Conservation (phyloP, 2,797 vertebrate species). For the Sebastes taczanowskii region DNA sequence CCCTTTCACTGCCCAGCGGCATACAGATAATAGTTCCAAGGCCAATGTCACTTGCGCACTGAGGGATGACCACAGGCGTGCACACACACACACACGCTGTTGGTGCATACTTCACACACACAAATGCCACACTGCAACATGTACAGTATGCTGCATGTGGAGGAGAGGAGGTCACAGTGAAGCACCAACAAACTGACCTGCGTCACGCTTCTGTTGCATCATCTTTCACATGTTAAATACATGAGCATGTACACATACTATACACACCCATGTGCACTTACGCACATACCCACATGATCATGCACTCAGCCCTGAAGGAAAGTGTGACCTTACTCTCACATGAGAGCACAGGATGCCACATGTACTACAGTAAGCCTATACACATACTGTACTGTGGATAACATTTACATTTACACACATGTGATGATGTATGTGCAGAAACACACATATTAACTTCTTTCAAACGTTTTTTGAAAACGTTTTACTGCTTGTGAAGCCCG, state of each 20-base stretch:
- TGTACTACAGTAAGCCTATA: background rate
- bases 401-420: background rate
- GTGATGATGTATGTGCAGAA: background rate
- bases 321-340: conserved; percentile 19
- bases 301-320: conserved; percentile 31
- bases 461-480: no score
- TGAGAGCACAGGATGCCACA: conserved; percentile 3
- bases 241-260: background rate
- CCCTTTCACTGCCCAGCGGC: conserved; percentile 50
- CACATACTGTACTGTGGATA: background rate
- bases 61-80: conserved; percentile 47
- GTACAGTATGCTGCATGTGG: background rate
- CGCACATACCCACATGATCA: background rate
- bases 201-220: conserved; percentile 9
- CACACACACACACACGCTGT: background rate
- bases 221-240: background rate
- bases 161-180: background rate
- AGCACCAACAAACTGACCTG: conserved; percentile 13
- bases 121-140: background rate
- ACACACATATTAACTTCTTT: background rate
- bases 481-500: no score
- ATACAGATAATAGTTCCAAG: conserved; percentile 51
- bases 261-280: background rate
- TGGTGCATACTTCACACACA: conserved; percentile 2
- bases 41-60: conserved; percentile 56